These are phyloP conservation scores for Agraylea sexmaculata DNA, from an alignment of 1,140 invertebrate genomes.

Conservation along the genomic window DNA sequence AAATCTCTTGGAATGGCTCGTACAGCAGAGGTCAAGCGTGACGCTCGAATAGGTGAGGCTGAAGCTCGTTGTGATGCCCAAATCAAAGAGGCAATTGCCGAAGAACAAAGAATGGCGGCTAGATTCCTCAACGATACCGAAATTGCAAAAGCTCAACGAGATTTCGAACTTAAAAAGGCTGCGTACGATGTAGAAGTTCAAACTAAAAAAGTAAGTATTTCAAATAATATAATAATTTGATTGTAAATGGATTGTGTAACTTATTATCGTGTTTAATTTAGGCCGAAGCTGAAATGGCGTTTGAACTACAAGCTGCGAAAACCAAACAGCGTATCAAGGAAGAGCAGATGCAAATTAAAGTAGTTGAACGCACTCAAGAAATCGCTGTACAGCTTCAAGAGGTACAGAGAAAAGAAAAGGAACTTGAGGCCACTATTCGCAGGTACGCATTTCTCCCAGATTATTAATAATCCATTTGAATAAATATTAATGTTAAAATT, in stretches of 20 bases:
- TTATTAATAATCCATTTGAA: not conserved
- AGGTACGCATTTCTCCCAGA: conserved; percentile 26
- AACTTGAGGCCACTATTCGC: conserved; percentile 80
- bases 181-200: conserved; percentile 95
- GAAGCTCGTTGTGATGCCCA: conserved; percentile 79
- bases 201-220: conserved; percentile 56
- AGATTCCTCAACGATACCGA: conserved; percentile 89
- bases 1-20: conserved; percentile 91
- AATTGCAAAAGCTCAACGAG: conserved; percentile 89
- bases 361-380: conserved; percentile 86
- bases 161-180: conserved; percentile 95
- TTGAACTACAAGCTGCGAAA: conserved; percentile 88
- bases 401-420: conserved; percentile 70
- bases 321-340: conserved; percentile 93
- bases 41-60: conserved; percentile 92
- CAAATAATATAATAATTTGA: not conserved
- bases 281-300: conserved; percentile 92
- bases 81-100: conserved; percentile 90
- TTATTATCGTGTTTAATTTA: conserved; percentile 30
- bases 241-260: not conserved
- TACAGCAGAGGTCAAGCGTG: conserved; percentile 92
- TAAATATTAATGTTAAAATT: not conserved
- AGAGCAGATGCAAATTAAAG: conserved; percentile 92
- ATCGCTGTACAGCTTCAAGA: conserved; percentile 86
- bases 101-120: conserved; percentile 89